These are phyloP conservation scores for Ypsolopha sequella DNA, from an alignment of 2,888 invertebrate species.

Conservation along the genomic window DNA sequence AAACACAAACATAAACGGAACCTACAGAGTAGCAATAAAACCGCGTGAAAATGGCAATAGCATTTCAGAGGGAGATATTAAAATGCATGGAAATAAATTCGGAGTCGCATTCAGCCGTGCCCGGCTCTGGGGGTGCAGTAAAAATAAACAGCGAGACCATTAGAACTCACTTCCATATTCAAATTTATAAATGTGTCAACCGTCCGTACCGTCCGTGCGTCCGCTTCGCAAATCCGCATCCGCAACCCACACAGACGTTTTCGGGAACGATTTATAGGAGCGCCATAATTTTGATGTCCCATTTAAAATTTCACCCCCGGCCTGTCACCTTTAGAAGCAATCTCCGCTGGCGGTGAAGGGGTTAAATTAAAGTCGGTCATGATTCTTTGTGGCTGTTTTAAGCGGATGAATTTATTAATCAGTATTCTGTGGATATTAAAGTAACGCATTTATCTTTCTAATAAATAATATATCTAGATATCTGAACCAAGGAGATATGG, in stretches of 20 bases:
- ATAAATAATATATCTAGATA: too few species aligned
- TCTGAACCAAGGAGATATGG: too few species aligned
- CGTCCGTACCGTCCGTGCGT: constrained; percentile 26
- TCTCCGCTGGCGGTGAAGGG: not conserved
- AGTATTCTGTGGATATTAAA: too few species aligned
- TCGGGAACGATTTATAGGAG: constrained; percentile 14
- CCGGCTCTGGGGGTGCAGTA: constrained; percentile 66
- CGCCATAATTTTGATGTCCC: constrained; percentile 53
- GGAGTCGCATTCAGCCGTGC: constrained; percentile 71
- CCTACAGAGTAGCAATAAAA: constrained; percentile 58
- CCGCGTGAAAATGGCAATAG: constrained; percentile 69
- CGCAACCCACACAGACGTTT: not conserved
- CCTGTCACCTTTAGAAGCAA: constrained; percentile 11
- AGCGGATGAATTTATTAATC: too few species aligned
- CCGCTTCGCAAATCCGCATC: not conserved
- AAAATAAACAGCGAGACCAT: constrained; percentile 73
- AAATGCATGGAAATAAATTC: constrained; percentile 72
- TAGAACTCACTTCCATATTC: constrained; percentile 73
- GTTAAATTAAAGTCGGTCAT: constrained; percentile 1
- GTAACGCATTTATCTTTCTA: too few species aligned
- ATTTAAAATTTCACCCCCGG: constrained; percentile 54
- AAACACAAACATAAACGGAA: constrained; percentile 33
- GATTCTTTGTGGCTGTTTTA: not conserved
- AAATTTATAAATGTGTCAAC: constrained; percentile 63
- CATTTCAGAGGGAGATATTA: constrained; percentile 70